phyloP scores from a whole-genome alignment of 2,888 invertebrate genomes.

The Leptopterna dolabrata region DNA sequence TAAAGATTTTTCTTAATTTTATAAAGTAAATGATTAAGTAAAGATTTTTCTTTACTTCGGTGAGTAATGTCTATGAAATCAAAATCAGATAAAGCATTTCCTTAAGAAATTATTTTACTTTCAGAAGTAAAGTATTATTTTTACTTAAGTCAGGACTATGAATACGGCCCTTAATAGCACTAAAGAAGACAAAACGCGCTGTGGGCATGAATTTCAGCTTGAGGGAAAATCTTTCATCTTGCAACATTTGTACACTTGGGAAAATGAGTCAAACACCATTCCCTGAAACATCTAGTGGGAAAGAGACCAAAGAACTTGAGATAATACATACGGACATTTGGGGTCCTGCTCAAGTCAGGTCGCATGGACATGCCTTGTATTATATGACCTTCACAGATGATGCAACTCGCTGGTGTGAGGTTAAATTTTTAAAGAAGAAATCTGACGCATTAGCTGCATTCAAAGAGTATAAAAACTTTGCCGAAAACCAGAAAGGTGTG shows the following conservation, averaged over 20 bases:
- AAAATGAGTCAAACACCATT: conserved; percentile 35
- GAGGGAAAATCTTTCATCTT: not conserved
- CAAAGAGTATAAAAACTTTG: conserved; percentile 58
- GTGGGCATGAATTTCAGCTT: not conserved
- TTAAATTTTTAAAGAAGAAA: conserved; percentile 62
- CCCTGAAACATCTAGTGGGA: not conserved
- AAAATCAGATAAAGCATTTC: too few species aligned
- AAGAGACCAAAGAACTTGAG: conserved; percentile 56
- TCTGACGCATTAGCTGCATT: conserved; percentile 59
- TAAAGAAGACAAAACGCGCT: too few species aligned
- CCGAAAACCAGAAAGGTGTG: conserved; percentile 61
- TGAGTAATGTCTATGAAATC: too few species aligned
- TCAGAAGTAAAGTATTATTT: too few species aligned
- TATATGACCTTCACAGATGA: conserved; percentile 63
- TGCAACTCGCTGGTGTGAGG: conserved; percentile 61
- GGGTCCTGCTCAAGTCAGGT: conserved; percentile 44
- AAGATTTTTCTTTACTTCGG: too few species aligned
- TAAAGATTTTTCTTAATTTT: too few species aligned
- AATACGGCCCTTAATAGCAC: too few species aligned
- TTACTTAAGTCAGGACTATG: too few species aligned
- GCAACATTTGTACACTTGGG: conserved; percentile 22
- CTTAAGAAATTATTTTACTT: too few species aligned
- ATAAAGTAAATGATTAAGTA: too few species aligned
- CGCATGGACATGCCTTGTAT: conserved; percentile 60
- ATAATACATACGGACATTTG: conserved; percentile 61